Evolutionary conservation across 2,888 invertebrate genomes (phyloP).

Genomic region (Apamea monoglypha): DNA sequence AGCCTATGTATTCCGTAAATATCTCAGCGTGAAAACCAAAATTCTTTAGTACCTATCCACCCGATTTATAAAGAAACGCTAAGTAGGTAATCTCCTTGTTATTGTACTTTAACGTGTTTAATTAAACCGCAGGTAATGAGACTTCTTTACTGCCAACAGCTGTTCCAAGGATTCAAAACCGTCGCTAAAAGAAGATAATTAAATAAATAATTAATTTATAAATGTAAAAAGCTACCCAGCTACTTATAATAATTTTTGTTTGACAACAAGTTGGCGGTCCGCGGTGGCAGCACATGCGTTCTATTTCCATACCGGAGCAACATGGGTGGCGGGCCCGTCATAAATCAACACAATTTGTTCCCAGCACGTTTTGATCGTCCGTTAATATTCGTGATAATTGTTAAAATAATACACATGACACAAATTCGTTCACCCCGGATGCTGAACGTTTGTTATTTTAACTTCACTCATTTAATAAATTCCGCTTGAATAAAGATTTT

Average conservation of each 20-base stretch:
- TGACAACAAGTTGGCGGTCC: constrained; percentile 60
- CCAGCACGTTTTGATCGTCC: constrained; percentile 76
- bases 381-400: constrained; percentile 77
- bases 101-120: background rate
- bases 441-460: constrained; percentile 62
- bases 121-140: background rate
- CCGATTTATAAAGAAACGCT: background rate
- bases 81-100: background rate
- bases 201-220: constrained; percentile 34
- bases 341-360: constrained; percentile 87
- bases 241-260: constrained; percentile 48
- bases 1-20: too few species aligned
- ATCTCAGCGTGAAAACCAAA: background rate
- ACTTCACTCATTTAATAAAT: constrained; percentile 40
- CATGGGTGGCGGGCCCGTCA: constrained; percentile 83
- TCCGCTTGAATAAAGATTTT: constrained; percentile 37
- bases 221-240: constrained; percentile 12
- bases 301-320: constrained; percentile 80
- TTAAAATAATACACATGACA: constrained; percentile 71
- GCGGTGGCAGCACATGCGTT: constrained; percentile 69
- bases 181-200: background rate
- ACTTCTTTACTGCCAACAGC: background rate
- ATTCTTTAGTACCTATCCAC: background rate
- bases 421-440: constrained; percentile 69
- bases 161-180: background rate